Conservation (phyloP, 2,113 vertebrate species). For the Echinops telfairi region DNA sequence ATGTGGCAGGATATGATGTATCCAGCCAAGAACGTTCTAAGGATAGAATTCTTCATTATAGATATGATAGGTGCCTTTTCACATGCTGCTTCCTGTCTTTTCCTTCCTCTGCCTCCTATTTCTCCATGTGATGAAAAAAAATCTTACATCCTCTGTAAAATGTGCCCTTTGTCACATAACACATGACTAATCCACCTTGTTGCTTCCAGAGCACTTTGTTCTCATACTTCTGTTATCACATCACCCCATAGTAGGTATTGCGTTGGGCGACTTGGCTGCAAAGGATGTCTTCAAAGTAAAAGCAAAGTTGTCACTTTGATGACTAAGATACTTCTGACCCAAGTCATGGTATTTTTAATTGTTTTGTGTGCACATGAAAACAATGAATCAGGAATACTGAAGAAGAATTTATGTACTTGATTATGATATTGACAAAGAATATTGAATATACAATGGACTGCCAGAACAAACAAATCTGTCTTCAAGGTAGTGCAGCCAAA, state of each 20-base stretch:
- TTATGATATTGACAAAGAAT: neutral
- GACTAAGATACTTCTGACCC: neutral
- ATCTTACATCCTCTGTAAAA: neutral
- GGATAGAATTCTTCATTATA: slow-evolving; percentile 9
- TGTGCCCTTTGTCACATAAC: neutral
- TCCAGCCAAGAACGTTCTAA: slow-evolving; percentile 15
- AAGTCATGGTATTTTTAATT: neutral
- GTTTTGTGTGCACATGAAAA: neutral
- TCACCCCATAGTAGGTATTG: neutral
- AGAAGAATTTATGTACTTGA: neutral
- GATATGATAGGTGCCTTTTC: neutral
- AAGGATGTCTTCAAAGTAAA: neutral
- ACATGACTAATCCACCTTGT: neutral
- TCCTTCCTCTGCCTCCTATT: neutral
- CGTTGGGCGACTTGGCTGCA: neutral
- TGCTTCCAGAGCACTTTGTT: neutral
- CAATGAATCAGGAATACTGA: neutral
- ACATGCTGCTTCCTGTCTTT: neutral
- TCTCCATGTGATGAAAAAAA: slow-evolving; percentile 2
- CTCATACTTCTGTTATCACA: neutral
- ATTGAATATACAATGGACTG: neutral
- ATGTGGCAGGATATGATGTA: slow-evolving; percentile 10
- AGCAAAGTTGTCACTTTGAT: neutral
- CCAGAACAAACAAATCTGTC: neutral
- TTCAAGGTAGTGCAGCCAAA: neutral